phyloP scores from a whole-genome alignment of 2,888 invertebrate genomes.

The Ptychoptera contaminata region DNA sequence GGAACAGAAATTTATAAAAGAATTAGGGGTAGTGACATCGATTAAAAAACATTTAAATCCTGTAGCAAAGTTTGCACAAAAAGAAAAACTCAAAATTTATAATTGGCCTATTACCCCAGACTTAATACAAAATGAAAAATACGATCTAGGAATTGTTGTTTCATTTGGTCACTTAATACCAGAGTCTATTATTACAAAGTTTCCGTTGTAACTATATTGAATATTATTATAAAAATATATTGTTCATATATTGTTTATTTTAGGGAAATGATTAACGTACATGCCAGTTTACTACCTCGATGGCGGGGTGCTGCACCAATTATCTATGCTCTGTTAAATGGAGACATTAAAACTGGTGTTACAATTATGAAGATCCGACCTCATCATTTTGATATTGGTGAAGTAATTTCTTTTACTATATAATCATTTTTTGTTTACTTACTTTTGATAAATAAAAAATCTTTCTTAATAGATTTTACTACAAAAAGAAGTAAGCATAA shows the following conservation, averaged over 20 bases:
- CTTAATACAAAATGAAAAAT: conserved; percentile 26
- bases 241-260: conserved; percentile 5
- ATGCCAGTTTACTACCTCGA: conserved; percentile 77
- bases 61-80: conserved; percentile 50
- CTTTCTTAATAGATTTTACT: conserved; percentile 23
- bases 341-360: conserved; percentile 66
- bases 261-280: conserved; percentile 86
- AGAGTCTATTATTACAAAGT: conserved; percentile 50
- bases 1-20: conserved; percentile 28
- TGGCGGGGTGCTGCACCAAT: conserved; percentile 93
- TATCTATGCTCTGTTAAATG: conserved; percentile 67
- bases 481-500: conserved; percentile 39
- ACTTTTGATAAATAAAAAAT: conserved; percentile 2
- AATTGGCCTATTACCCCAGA: conserved; percentile 46
- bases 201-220: conserved; percentile 55
- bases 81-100: conserved; percentile 41
- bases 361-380: conserved; percentile 78
- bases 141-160: conserved; percentile 78
- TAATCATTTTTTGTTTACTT: conserved; percentile 5
- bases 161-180: conserved; percentile 91
- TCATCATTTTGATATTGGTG: conserved; percentile 65
- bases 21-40: conserved; percentile 56
- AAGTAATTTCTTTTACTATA: conserved; percentile 21
- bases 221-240: neutral
- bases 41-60: conserved; percentile 42